Percentiles rank a stretch among this genome's conserved stretches.
Evolutionary conservation across 2,113 vertebrate species (phyloP).

Genomic region (Narcine bancroftii): DNA sequence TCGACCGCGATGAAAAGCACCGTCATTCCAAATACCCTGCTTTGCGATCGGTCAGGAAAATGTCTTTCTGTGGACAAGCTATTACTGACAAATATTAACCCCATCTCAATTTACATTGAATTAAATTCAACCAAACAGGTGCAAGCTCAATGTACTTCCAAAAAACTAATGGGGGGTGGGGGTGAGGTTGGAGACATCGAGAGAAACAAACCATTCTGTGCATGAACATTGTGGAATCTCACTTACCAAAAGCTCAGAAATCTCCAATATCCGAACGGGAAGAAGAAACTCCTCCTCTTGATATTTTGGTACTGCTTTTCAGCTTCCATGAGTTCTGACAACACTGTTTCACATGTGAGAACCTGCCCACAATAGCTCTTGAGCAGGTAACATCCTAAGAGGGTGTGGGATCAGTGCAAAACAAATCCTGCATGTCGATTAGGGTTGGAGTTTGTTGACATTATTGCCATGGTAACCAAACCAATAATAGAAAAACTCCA

Average conservation of each 20-base stretch:
- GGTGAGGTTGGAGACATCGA: too few relatives aligned
- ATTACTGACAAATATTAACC: background rate
- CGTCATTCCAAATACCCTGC: background rate
- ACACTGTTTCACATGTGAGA: background rate
- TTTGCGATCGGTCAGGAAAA: background rate
- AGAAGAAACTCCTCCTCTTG: background rate
- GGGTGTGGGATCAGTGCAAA: background rate
- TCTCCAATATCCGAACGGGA: background rate
- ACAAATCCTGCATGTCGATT: background rate
- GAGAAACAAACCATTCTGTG: background rate
- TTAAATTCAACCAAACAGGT: background rate
- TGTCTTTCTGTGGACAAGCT: background rate
- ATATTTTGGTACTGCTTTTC: too few relatives aligned
- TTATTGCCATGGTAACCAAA: background rate
- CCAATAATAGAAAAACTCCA: background rate
- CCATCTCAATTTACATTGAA: background rate
- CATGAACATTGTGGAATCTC: background rate
- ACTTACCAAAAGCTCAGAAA: background rate
- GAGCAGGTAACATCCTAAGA: background rate
- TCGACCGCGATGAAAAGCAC: too few relatives aligned
- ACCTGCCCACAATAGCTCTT: background rate
- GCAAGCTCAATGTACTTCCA: background rate
- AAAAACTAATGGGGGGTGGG: background rate
- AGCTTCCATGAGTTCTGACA: background rate
- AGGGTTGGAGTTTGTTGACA: slow-evolving; percentile 18